Base-by-base conservation (phyloP, 2,113 vertebrate genomes). In the Oostethus manadensis region DNA sequence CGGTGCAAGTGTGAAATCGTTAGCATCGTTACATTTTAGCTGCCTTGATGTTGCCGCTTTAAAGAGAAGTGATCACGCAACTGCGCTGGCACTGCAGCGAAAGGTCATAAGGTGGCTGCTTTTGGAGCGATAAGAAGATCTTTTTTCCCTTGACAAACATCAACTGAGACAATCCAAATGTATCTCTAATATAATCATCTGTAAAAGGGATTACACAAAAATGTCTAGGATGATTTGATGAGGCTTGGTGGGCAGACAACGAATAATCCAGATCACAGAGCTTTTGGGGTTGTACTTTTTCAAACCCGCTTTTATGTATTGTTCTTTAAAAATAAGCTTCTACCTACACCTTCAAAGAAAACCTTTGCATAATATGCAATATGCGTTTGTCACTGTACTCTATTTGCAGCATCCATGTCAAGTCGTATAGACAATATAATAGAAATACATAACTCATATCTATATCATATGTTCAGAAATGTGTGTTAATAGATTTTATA, bases 1-100 rank as follows among this genome's bases (percentile, higher is more conserved):
- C 63, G n/a, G 46, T 45, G 60, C 56, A 62, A 74, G 70, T 73
- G 56, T n/a, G 29, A 61, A 70, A 73, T 74, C 73, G 79, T 73
- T 61, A 66, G 64, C 44, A 18, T 66, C 71, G 73, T 83, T 76
- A 80, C 67, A 33, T 71, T 76, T 67, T 66, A 58, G 72, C 62
- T 48, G 48, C 48, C 38, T 42, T 13, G 3, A 14, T 42, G 38
- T 42, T 42, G 38, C 14, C 35, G 29, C 17, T 29, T 29, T 40
- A 35, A 51, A 46, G 42, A 51, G 55, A 35, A 73, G 60, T 59
- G 71, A 77, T 73, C 51, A 33, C 17, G n/a, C n/a, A n/a, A 8
- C 18, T n/a, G 14, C 33, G 6, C 33, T 54, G 29, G 10, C 29
- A 26, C 17, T 26, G 10, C 1, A 66, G 58, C 23, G 42, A 74